Conservation (phyloP, 2,113 vertebrate genomes). For the Chiloscyllium plagiosum region DNA sequence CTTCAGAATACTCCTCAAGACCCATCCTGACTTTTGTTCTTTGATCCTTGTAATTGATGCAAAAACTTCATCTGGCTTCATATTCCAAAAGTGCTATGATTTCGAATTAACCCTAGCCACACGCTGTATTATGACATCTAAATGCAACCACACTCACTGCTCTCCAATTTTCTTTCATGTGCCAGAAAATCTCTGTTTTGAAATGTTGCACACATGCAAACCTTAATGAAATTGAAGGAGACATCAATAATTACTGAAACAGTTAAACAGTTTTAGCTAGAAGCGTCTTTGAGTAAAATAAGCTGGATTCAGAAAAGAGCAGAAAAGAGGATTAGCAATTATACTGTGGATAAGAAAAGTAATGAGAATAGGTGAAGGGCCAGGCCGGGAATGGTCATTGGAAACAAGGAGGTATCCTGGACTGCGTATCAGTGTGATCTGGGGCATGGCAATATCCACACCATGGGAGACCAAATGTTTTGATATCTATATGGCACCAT, state of each 20-base stretch:
- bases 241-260: background rate
- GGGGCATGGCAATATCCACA: background rate
- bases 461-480: background rate
- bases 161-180: background rate
- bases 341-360: too few species aligned
- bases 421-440: too few species aligned
- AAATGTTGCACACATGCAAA: background rate
- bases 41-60: background rate
- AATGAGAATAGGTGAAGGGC: too few species aligned
- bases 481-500: background rate
- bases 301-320: too few species aligned
- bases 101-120: background rate
- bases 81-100: background rate
- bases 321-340: too few species aligned
- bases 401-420: too few species aligned
- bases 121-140: background rate
- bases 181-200: background rate
- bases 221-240: background rate
- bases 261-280: too few species aligned
- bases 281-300: too few species aligned
- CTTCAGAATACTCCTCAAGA: background rate
- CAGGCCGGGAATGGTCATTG: too few species aligned
- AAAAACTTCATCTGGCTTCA: background rate
- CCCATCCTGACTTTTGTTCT: background rate
- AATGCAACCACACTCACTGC: background rate